Conservation (phyloP, 2,888 invertebrate species). For the Erynnis tages region DNA sequence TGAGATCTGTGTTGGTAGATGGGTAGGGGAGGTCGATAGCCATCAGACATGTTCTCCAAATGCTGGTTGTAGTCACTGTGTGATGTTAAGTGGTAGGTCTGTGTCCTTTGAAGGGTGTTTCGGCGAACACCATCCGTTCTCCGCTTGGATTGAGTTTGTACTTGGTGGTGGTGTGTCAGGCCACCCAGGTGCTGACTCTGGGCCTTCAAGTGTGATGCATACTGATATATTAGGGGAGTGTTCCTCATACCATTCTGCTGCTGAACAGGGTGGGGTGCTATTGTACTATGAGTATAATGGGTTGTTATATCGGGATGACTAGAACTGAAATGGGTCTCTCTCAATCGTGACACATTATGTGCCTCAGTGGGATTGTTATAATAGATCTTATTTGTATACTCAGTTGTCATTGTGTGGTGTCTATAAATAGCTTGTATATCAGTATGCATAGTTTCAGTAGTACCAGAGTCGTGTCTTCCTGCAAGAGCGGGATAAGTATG, state of each 20-base stretch:
- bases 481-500: slow-evolving; percentile 71
- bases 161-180: slow-evolving; percentile 62
- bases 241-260: slow-evolving; percentile 56
- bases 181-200: slow-evolving; percentile 71
- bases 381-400: slow-evolving; percentile 73
- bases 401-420: slow-evolving; percentile 71
- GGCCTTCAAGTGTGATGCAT: slow-evolving; percentile 74
- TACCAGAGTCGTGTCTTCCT: slow-evolving; percentile 51
- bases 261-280: slow-evolving; percentile 52
- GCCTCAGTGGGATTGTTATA: slow-evolving; percentile 63
- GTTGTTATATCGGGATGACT: slow-evolving; percentile 77
- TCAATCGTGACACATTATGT: slow-evolving; percentile 63
- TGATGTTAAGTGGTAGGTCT: slow-evolving; percentile 76
- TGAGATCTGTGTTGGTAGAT: slow-evolving; percentile 70
- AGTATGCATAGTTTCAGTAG: slow-evolving; percentile 55
- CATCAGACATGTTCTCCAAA: slow-evolving; percentile 63
- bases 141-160: slow-evolving; percentile 57
- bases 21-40: slow-evolving; percentile 55
- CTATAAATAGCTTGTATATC: slow-evolving; percentile 58
- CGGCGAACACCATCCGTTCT: slow-evolving; percentile 62
- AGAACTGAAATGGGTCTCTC: slow-evolving; percentile 77
- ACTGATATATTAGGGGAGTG: slow-evolving; percentile 72
- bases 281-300: slow-evolving; percentile 58
- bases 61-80: slow-evolving; percentile 77
- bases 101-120: slow-evolving; percentile 72